Base-by-base conservation (phyloP, 1,140 invertebrate genomes). In the Camponotus floridanus region DNA sequence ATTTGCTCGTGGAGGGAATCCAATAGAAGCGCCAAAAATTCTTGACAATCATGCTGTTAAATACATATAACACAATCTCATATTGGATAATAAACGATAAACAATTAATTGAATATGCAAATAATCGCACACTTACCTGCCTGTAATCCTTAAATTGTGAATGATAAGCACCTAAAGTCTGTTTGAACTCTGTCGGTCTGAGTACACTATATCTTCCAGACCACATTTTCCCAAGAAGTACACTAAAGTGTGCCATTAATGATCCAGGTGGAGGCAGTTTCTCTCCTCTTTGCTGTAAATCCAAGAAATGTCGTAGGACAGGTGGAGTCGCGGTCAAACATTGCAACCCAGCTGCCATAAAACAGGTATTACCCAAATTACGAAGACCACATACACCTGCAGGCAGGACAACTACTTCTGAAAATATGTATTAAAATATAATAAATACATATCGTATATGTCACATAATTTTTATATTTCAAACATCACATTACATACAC, bases 331-430 rank as follows among this genome's bases (percentile, higher is more conserved):
- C 95, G 70, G 96, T 94, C 45, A 97, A 94, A 93, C 96, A 97
- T 92, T 97, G 97, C 31, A 97, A 92, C 0, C 96, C 97, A 42
- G 97, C 95, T 92, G 97, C 97, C 97, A 97, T 97, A 91, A 97
- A 97, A 91, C 97, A 97, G 4, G 97, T 97, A 91, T 97, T 97
- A 64, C 97, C 97, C 36, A 97, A 94, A 89, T 97, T 97, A 33
- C 95, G 94, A 81, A 97, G 94, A 57, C 97, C 97, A 92, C 96
- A 97, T 64, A 96, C 96, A 55, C 97, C 97, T n/a, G 96, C 94
- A 21, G 91, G 91, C 67, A 87, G 62, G 57, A 91, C 73, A 79
- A 89, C 79, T 76, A 78, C 68, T 51, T 87, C 86, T 89, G 45
- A 55, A 83, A 74, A 3, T 76, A 42, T 42, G n/a, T 39, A 51